Evolutionary conservation across 2,888 invertebrate species (phyloP).

Genomic region (Nemurella pictetii): DNA sequence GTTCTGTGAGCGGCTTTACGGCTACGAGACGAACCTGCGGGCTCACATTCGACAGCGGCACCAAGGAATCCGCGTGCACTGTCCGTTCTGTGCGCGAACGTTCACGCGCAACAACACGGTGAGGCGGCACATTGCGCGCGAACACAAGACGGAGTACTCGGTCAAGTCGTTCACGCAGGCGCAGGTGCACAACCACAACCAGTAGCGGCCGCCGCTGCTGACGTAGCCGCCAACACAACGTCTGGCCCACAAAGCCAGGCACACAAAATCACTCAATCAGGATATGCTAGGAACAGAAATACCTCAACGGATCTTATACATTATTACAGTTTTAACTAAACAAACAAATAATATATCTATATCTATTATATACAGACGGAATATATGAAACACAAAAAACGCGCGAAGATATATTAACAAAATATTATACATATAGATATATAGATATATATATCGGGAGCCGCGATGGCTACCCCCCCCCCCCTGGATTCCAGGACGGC

Average conservation of each 20-base stretch:
- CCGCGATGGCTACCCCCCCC: not conserved
- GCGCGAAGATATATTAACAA: conserved; percentile 38
- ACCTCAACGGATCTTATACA: conserved; percentile 44
- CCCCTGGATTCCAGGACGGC: not conserved
- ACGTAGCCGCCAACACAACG: conserved; percentile 34
- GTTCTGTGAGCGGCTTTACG: conserved; percentile 89
- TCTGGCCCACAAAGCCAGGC: conserved; percentile 31
- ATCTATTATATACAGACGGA: conserved; percentile 41
- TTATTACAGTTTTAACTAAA: conserved; percentile 34
- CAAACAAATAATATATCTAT: conserved; percentile 37
- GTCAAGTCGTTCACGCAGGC: conserved; percentile 65
- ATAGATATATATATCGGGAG: conserved; percentile 47
- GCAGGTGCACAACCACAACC: conserved; percentile 64
- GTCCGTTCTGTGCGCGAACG: conserved; percentile 87
- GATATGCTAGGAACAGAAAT: conserved; percentile 43
- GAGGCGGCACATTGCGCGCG: conserved; percentile 85
- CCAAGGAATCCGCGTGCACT: conserved; percentile 89
- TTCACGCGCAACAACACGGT: conserved; percentile 93
- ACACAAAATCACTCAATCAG: conserved; percentile 41
- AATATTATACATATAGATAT: conserved; percentile 51
- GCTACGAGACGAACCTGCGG: conserved; percentile 89
- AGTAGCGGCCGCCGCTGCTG: conserved; percentile 6
- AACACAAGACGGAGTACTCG: conserved; percentile 77
- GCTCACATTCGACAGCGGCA: conserved; percentile 90
- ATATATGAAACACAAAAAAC: conserved; percentile 40